Evolutionary conservation across 2,113 vertebrate genomes (phyloP).

Genomic region (Oncorhynchus mykiss): DNA sequence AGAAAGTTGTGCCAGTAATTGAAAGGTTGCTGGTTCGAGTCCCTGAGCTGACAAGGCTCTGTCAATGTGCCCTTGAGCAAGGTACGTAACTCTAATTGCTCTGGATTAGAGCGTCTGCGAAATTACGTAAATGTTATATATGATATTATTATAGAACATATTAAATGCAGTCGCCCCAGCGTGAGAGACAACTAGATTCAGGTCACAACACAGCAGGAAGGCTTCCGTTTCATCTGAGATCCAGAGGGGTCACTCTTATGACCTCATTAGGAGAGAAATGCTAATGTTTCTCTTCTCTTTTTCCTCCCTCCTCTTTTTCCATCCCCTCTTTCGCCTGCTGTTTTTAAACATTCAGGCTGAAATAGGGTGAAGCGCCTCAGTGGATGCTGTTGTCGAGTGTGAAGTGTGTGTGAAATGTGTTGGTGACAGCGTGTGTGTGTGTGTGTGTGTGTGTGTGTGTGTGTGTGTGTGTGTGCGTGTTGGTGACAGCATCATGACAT

Average conservation of each 20-base stretch:
- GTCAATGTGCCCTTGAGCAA: too few relatives aligned
- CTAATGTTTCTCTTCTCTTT: constrained; percentile 61
- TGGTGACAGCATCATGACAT: too few relatives aligned
- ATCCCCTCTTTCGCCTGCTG: not conserved
- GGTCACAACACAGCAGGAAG: constrained; percentile 83
- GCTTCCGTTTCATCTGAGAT: constrained; percentile 86
- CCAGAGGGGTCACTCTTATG: constrained; percentile 84
- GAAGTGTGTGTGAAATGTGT: not conserved
- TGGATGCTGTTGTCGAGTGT: not conserved
- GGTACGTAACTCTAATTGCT: too few relatives aligned
- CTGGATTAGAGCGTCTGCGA: too few relatives aligned
- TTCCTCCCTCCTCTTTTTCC: constrained; percentile 25
- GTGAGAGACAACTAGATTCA: constrained; percentile 76
- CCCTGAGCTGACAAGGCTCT: too few relatives aligned
- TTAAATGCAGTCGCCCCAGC: constrained; percentile 69
- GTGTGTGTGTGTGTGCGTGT: too few relatives aligned
- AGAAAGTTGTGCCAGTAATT: too few relatives aligned
- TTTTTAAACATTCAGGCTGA: not conserved
- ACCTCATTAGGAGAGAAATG: constrained; percentile 89
- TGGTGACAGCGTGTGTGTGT: too few relatives aligned
- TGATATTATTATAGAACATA: constrained; percentile 68
- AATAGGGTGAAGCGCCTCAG: not conserved
- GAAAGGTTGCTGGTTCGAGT: too few relatives aligned
- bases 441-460: too few relatives aligned
- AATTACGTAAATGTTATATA: too few relatives aligned